These are phyloP conservation scores for Habrosyne pyritoides DNA, from an alignment of 2,888 invertebrate genomes.

Conservation along the genomic window DNA sequence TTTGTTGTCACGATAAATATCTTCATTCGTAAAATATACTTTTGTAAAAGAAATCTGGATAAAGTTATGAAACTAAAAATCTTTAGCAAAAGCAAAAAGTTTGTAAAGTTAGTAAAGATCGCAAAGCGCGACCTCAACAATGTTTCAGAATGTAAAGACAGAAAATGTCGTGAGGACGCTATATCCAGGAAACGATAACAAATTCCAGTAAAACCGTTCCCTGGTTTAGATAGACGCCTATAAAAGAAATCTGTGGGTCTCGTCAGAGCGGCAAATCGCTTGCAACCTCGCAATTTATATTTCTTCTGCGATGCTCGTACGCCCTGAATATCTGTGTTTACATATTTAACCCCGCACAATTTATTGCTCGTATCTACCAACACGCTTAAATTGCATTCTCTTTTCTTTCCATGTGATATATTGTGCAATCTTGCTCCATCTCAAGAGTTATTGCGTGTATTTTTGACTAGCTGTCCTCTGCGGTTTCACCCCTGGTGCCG, in stretches of 20 bases:
- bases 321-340: conserved; percentile 13
- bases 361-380: conserved; percentile 10
- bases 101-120: neutral
- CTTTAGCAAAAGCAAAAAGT: neutral
- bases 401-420: conserved; percentile 1
- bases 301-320: conserved; percentile 5
- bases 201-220: conserved; percentile 26
- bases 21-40: neutral
- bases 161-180: conserved; percentile 14
- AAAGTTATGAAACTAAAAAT: neutral
- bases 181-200: conserved; percentile 21
- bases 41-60: neutral
- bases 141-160: conserved; percentile 23
- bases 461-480: conserved; percentile 3
- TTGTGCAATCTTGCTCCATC: neutral
- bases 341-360: conserved; percentile 15
- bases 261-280: conserved; percentile 17
- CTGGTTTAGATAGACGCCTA: conserved; percentile 28
- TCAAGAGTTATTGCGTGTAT: neutral
- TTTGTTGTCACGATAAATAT: conserved; percentile 1
- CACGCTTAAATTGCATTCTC: conserved; percentile 7
- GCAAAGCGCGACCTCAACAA: conserved; percentile 9
- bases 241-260: conserved; percentile 39
- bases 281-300: conserved; percentile 6
- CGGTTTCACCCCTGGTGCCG: no score